Base-by-base conservation (phyloP, 2,797 vertebrate species). In the Furcifer pardalis region DNA sequence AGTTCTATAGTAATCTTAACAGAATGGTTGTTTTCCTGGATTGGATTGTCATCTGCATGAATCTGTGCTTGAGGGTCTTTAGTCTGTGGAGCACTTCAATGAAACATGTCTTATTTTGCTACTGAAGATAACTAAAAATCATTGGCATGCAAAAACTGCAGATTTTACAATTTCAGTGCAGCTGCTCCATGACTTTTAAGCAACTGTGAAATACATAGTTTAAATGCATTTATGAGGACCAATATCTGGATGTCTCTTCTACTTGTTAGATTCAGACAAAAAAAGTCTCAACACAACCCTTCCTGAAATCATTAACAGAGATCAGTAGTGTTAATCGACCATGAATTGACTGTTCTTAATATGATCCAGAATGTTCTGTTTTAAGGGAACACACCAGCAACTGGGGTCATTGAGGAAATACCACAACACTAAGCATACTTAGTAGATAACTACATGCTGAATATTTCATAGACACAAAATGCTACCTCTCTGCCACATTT, bases 171-270 rank as follows among this genome's bases (percentile, higher is more conserved):
- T 92, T 91, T 93, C 87, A 89, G 3, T 49, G 82, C 94, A 94
- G 93, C 94, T 93, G 92, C 89, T 94, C 68, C 2, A 60, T 93
- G 89, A 92, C 89, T 95, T 93, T 94, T 92, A 94, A 94, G 89
- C 93, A 95, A 94, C 86, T 94, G 90, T 86, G 93, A 93, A 91
- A 94, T 90, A 88, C 90, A 94, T 94, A 94, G 92, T 94, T 93
- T 93, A 90, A 86, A 84, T 91, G 79, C 92, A 81, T 90, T 93
- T 92, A 81, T 87, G 90, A 88, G 87, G 84, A 72, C 83, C 89
- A 82, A 62, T 91, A 89, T 69, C 87, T 92, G 88, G 52, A 88
- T 87, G 75, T 75, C 59, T 90, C 89, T 82, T 84, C 77, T 77
- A 25, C 32, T 84, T 21, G 4, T 15, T 35, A 40, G 79, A 83